Evolutionary conservation across 2,113 vertebrate species (phyloP).

Genomic region (Rallus limicola): DNA sequence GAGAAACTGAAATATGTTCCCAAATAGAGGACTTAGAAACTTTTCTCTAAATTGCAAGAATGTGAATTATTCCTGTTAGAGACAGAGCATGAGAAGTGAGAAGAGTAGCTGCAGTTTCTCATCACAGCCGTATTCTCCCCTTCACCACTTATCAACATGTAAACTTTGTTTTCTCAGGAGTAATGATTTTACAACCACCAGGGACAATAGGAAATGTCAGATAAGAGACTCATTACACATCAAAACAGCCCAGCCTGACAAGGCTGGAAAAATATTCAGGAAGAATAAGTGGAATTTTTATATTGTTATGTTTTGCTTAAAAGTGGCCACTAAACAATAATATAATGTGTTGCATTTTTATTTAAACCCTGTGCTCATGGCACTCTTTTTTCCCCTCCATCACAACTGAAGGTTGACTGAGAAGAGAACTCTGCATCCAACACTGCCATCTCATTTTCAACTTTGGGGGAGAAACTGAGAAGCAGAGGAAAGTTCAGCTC

Average conservation of each 20-base stretch:
- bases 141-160: conserved; percentile 35
- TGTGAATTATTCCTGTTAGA: conserved; percentile 21
- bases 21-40: conserved; percentile 3
- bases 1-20: conserved; percentile 27
- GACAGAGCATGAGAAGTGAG: not conserved
- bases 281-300: conserved; percentile 1
- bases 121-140: not conserved
- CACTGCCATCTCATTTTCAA: not conserved
- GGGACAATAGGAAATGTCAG: conserved; percentile 35
- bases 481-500: not conserved
- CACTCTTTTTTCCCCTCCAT: not conserved
- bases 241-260: conserved; percentile 20
- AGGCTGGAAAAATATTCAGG: conserved; percentile 42
- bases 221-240: conserved; percentile 21
- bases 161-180: conserved; percentile 58
- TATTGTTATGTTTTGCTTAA: conserved; percentile 22
- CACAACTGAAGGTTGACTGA: not conserved
- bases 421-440: not conserved
- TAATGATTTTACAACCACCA: conserved; percentile 5
- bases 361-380: not conserved
- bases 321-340: not conserved
- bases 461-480: not conserved
- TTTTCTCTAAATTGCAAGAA: not conserved
- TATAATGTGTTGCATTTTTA: conserved; percentile 24
- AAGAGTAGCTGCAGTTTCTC: not conserved